Base-by-base conservation (phyloP, 2,888 invertebrate genomes). In the Metellina segmentata region DNA sequence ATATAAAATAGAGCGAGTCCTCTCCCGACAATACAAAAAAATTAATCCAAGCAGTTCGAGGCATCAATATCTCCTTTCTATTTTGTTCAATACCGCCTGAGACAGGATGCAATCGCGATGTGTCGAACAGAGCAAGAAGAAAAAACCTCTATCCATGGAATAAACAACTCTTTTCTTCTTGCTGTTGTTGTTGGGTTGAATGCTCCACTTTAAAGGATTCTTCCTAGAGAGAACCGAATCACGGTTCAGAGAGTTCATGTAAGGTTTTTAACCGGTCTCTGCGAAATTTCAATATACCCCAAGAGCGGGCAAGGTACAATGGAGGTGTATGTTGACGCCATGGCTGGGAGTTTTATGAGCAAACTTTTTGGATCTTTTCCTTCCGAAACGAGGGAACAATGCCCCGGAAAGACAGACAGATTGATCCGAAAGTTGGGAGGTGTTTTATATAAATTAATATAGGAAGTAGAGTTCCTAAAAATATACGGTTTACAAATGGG, bases 201-300 rank as follows among this genome's bases (percentile, higher is more conserved):
- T 52, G 19, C 52, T 81, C 49, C 81, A 51, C 81, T 89, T 89
- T 82, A 89, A 89, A 89, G 77, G 75, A 82, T 89, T 82, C 82
- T 51, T 79, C 70, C 72, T 82, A 87, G 72, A 75, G 49, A 69
- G 51, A 48, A 69, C 48, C 52, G 72, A 79, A 79, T 75, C 79
- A 87, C 72, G 87, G 91, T 83, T 85, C 91, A 61, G 34, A 51
- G 78, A 86, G 87, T 83, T 82, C 82, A 79, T 87, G 78, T 77
- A 77, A 91, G 86, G 81, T 87, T 87, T 87, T 91, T 83, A 91
- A 82, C 79, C 83, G 49, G 81, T 20, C 20, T 34, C 85, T 70
- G 34, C 8, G 83, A 91, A 91, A 91, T 91, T 91, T 91, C 91
- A 91, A 91, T 91, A 87, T 83, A 79, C n/a, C 87, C 71, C 82